Percentiles rank a stretch among this genome's conserved stretches.
phyloP scores from a whole-genome alignment of 2,797 vertebrate species.

The Pagetopsis macropterus region DNA sequence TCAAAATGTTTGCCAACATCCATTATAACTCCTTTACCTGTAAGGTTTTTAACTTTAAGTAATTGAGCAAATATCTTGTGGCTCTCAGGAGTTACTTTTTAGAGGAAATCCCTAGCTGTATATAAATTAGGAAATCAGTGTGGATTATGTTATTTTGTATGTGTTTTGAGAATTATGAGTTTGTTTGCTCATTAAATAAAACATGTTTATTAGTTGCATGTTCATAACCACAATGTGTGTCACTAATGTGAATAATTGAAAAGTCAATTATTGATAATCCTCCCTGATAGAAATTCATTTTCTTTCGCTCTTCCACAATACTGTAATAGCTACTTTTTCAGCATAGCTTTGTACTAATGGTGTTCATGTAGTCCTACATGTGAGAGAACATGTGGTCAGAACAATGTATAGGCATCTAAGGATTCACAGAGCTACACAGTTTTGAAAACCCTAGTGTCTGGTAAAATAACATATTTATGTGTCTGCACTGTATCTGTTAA shows the following conservation, averaged over 20 bases:
- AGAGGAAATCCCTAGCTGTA: constrained; percentile 2
- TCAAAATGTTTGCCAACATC: not conserved
- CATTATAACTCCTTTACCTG: not conserved
- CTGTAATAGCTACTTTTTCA: not conserved
- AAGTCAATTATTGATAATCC: not conserved
- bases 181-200: not conserved
- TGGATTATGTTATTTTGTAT: not conserved
- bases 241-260: not conserved
- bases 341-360: not conserved
- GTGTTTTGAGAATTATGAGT: constrained; percentile 1
- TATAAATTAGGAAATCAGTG: constrained; percentile 3
- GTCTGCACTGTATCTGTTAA: constrained; percentile 37
- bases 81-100: constrained; percentile 17
- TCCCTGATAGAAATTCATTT: not conserved
- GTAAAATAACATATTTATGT: constrained; percentile 32
- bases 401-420: constrained; percentile 4
- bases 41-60: not conserved
- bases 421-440: constrained; percentile 9
- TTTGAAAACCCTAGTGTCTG: constrained; percentile 22
- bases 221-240: not conserved
- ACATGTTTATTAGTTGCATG: not conserved
- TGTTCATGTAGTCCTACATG: constrained; percentile 18
- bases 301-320: not conserved
- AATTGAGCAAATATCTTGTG: constrained; percentile 3
- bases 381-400: constrained; percentile 24